These are phyloP conservation scores for Ophion ventricosus DNA, from an alignment of 2,888 invertebrate species.

Conservation along the genomic window DNA sequence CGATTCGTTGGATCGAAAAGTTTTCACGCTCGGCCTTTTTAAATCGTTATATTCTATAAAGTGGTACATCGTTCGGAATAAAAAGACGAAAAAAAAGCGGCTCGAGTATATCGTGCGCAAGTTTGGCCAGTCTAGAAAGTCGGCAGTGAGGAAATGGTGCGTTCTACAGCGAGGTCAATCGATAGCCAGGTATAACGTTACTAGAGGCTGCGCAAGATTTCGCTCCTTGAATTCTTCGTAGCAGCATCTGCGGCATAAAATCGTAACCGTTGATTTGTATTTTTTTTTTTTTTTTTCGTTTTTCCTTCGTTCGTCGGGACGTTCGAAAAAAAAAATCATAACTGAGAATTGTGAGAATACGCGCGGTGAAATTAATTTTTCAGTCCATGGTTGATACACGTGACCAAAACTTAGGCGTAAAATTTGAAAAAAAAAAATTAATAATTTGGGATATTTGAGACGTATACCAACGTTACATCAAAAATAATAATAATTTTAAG, in stretches of 20 bases:
- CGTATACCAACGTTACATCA: not conserved
- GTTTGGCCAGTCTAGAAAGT: conserved; percentile 54
- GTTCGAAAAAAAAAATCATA: not conserved
- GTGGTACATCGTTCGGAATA: conserved; percentile 56
- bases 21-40: conserved; percentile 29
- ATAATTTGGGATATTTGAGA: no score
- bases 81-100: not conserved
- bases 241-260: conserved; percentile 73
- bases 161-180: conserved; percentile 73
- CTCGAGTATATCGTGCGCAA: not conserved
- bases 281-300: not conserved
- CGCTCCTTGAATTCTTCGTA: conserved; percentile 76
- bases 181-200: conserved; percentile 70
- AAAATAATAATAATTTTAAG: not conserved
- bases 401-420: no score
- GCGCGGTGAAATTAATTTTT: no score
- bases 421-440: no score
- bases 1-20: conserved; percentile 12
- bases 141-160: conserved; percentile 19
- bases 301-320: no score
- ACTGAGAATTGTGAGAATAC: no score
- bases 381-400: no score
- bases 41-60: conserved; percentile 52
- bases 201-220: conserved; percentile 75
- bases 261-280: not conserved